A percentile compares a stretch with the other conserved stretches of the same genome.
These are phyloP conservation scores for Latrodectus geometricus DNA, from an alignment of 1,140 invertebrate species.

Conservation along the genomic window DNA sequence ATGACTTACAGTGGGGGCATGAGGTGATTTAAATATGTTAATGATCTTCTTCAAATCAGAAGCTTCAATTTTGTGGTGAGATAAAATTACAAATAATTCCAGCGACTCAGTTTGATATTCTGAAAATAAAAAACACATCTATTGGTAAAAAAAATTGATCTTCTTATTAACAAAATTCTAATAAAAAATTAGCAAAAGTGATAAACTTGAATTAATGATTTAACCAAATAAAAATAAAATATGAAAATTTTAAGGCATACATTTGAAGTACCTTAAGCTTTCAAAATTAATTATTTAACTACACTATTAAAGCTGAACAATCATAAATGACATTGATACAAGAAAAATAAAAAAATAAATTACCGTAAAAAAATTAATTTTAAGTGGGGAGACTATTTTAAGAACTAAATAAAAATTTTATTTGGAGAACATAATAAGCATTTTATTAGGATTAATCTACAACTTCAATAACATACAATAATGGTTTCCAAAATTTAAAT, in stretches of 20 bases:
- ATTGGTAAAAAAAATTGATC: neutral
- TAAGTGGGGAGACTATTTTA: no score
- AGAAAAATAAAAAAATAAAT: no score
- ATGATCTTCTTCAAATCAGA: conserved; percentile 26
- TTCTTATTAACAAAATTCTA: no score
- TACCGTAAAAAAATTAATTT: no score
- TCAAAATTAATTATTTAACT: neutral
- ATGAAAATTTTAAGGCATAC: neutral
- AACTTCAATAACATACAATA: no score
- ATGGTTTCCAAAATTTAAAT: no score
- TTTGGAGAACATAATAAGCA: no score
- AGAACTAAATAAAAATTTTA: no score
- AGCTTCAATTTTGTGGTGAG: conserved; percentile 3
- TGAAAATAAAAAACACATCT: neutral
- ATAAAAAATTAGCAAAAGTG: neutral
- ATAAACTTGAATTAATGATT: neutral
- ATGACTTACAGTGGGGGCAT: conserved; percentile 30
- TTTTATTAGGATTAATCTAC: no score
- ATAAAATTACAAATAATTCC: conserved; percentile 36
- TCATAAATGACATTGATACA: no score
- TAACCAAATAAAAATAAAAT: neutral
- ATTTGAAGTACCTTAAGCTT: neutral
- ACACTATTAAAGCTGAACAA: no score
- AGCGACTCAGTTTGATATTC: conserved; percentile 27
- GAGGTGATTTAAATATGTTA: conserved; percentile 11